Evolutionary conservation across 2,888 invertebrate genomes (phyloP), one percentile per base, ranked within the genome.

Genomic region (Rhamphomyia laevipes): DNA sequence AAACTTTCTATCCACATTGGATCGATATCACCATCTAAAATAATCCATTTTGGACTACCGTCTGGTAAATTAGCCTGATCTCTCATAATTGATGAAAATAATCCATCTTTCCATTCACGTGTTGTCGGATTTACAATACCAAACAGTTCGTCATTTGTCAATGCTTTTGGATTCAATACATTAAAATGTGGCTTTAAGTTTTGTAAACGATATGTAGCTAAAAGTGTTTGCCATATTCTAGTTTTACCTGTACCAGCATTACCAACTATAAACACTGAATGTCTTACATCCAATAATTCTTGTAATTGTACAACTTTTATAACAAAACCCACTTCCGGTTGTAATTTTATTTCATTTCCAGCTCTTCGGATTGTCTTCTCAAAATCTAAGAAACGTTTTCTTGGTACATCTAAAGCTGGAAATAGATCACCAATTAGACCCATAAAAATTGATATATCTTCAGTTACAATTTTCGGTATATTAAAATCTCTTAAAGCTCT

Each of bases 141-240:
- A 66, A 94, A 96, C 41, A 96, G 73, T 66, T 95, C 95, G 62
- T 95, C 91, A 64, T 92, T 95, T 4, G 93, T 93, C 37, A 96
- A 90, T 10, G 94, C 69, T 68, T 95, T 94, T 0, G 95, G 95
- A 66, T 95, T 92, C 21, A 96, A 74, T 63, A 95, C 93, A 63
- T 86, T 86, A 57, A 84, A 90, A 53, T 81, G 73, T 0, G 95
- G 94, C 63, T 87, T 91, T 52, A 77, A 65, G 64, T 87, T 63
- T 53, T 68, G 72, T 66, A 66, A 58, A 51, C 61, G 59, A 55
- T 94, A 92, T 0, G 94, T 92, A 59, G 77, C 81, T 59, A 82
- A 78, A 2, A 95, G 74, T 1, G 92, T 90, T 67, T 89, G 89
- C 94, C 94, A 95, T 4, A 95, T 87, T 77, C 86, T 84, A 0